Base-by-base conservation (phyloP, 2,113 vertebrate genomes). In the Spheniscus mendiculus region DNA sequence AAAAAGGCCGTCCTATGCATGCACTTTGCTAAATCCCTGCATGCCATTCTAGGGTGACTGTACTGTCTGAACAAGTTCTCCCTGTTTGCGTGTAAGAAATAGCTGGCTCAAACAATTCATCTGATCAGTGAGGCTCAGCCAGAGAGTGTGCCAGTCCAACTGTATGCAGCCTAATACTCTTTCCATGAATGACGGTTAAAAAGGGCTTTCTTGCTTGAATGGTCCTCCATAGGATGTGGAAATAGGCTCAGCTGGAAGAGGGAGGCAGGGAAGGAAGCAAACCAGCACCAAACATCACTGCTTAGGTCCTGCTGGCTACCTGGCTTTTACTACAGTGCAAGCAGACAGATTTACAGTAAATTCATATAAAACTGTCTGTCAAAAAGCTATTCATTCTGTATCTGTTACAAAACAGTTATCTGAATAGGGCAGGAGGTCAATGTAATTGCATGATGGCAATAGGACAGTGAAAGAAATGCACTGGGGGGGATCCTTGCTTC, bases 71-170 rank as follows among this genome's bases (percentile, higher is more conserved):
- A 98, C 95, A 97, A 95, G 97, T 96, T 96, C 90, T 93, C 95
- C 96, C 97, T 98, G 96, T 95, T 97, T 98, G 97, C 95, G 96
- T 70, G 97, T 91, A 96, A 96, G 97, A 94, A 95, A 95, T 80
- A 95, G 85, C 92, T 95, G 91, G 96, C 97, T 97, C 84, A 95
- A 96, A 97, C 97, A 97, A 98, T 96, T 96, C 96, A 90, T 55
- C 76, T 89, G 97, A 96, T 78, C 91, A 96, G 93, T 62, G 90
- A 83, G 93, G 67, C 94, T 96, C 96, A 97, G 96, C 91, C 86
- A 61, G 96, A 34, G 73, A 98, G 94, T 80, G 94, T 94, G 95
- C 95, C 96, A 89, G 71, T 59, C 89, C 93, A 92, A 77, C 89
- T 92, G 69, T 34, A 47, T 63, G 83, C 96, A 95, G 87, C 81